Percentiles rank a stretch among this genome's conserved stretches.
Conservation (phyloP, 2,113 vertebrate species). For the Takifugu bimaculatus region DNA sequence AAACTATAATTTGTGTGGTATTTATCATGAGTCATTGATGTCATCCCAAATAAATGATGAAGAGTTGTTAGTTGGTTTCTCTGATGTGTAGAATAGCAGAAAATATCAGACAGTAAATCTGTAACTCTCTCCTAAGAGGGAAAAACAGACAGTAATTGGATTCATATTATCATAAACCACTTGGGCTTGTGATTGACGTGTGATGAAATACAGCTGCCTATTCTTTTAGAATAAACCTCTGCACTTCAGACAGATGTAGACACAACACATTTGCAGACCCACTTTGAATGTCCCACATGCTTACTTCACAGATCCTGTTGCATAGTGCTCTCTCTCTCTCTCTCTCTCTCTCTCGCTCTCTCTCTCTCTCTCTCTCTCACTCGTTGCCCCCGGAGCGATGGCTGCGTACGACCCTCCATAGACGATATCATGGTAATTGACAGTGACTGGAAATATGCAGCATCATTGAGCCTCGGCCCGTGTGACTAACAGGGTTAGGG, state of each 20-base stretch:
- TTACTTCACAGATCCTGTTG: slow-evolving; percentile 8
- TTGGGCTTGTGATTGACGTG: neutral
- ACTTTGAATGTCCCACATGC: too few species aligned
- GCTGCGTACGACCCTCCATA: slow-evolving; percentile 65
- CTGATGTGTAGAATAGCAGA: too few species aligned
- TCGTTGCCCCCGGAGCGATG: slow-evolving; percentile 36
- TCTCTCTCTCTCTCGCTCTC: neutral
- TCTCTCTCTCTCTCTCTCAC: slow-evolving; percentile 27
- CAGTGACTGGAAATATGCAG: slow-evolving; percentile 80
- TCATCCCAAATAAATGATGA: too few species aligned
- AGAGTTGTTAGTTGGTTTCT: too few species aligned
- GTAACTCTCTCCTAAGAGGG: too few species aligned
- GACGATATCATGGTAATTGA: slow-evolving; percentile 76
- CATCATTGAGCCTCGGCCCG: slow-evolving; percentile 72
- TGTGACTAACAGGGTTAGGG: slow-evolving; percentile 80
- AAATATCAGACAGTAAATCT: too few species aligned
- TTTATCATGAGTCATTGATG: too few species aligned
- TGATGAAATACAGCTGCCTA: neutral
- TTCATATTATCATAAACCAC: neutral
- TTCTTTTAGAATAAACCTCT: neutral
- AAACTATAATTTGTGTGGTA: too few species aligned
- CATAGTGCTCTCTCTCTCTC: slow-evolving; percentile 19
- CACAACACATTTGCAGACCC: neutral
- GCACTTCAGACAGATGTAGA: neutral
- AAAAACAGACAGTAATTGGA: too few species aligned